Percentiles rank a stretch among this genome's conserved stretches.
Conservation (phyloP, 2,113 vertebrate genomes). For the Cebus imitator region DNA sequence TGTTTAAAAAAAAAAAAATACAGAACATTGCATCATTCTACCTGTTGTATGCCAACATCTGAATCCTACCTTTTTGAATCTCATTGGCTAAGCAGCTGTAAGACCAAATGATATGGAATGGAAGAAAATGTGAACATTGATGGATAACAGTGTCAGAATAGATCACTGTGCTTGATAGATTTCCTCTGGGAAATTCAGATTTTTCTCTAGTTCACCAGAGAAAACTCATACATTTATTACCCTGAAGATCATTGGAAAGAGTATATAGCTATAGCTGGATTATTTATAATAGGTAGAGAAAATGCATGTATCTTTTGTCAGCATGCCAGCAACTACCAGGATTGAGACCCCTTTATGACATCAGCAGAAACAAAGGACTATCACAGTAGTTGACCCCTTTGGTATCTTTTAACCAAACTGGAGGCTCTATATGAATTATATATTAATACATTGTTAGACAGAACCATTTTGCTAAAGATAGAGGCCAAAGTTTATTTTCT, state of each 20-base stretch:
- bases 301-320: neutral
- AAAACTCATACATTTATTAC: neutral
- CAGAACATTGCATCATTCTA: neutral
- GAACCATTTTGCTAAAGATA: neutral
- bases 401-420: neutral
- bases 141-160: neutral
- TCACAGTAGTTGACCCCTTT: neutral
- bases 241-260: neutral
- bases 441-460: neutral
- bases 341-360: neutral
- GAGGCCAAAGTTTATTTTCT: constrained; percentile 16
- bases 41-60: neutral
- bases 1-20: neutral
- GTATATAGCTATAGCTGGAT: neutral
- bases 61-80: constrained; percentile 20
- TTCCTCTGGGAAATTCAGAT: neutral
- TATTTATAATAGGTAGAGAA: constrained; percentile 7
- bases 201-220: neutral
- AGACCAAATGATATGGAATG: neutral
- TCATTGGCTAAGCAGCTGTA: neutral
- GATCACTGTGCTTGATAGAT: neutral
- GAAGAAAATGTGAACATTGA: neutral
- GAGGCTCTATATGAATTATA: neutral
- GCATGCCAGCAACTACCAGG: neutral
- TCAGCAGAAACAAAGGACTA: constrained; percentile 1